Evolutionary conservation across 2,113 vertebrate genomes (phyloP).

Genomic region (Oplegnathus fasciatus): DNA sequence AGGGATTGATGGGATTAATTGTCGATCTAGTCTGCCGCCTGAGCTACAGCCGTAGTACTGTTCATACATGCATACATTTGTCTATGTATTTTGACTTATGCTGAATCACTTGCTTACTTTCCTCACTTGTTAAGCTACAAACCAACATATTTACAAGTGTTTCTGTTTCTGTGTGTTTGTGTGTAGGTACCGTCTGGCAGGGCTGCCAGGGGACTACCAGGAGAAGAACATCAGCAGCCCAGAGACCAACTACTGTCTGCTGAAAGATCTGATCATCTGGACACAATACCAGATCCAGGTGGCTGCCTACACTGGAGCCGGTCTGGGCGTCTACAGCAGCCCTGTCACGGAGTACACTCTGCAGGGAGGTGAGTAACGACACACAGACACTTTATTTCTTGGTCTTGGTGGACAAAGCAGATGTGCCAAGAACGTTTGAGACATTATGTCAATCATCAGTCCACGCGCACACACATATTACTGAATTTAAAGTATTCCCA

Average conservation of each 20-base stretch:
- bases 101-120: conserved; percentile 10
- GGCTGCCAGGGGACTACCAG: conserved; percentile 94
- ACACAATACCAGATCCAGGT: conserved; percentile 99
- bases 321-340: conserved; percentile 92
- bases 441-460: conserved; percentile 8
- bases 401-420: not conserved
- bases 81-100: conserved; percentile 3
- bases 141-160: conserved; percentile 7
- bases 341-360: conserved; percentile 93
- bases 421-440: not conserved
- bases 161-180: conserved; percentile 26
- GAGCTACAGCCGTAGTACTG: not conserved
- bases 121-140: not conserved
- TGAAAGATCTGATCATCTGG: conserved; percentile 97
- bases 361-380: conserved; percentile 91
- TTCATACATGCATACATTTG: not conserved
- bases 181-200: conserved; percentile 93
- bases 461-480: not conserved
- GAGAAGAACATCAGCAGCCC: conserved; percentile 96
- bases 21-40: not conserved
- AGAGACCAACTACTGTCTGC: conserved; percentile 96
- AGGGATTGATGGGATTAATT: not conserved
- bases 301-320: conserved; percentile 94
- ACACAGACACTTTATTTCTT: not conserved
- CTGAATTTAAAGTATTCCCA: not conserved